Conservation (phyloP, 2,797 vertebrate genomes). For the Paguma larvata region DNA sequence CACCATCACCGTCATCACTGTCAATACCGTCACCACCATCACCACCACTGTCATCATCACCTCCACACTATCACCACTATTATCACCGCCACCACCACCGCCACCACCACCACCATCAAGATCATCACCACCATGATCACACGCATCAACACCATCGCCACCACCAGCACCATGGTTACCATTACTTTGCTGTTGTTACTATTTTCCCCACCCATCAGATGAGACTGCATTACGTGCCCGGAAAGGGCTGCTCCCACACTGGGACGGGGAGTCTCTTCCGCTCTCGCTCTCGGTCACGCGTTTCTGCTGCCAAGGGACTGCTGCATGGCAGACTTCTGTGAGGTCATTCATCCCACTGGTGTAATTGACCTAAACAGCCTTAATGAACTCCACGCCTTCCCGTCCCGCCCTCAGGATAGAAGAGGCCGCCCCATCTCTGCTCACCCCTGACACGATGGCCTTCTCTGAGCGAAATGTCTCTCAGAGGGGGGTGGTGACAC, state of each 20-base stretch:
- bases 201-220: not conserved
- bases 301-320: not conserved
- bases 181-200: too few relatives aligned
- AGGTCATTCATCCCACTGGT: conserved; percentile 36
- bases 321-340: not conserved
- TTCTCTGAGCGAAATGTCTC: conserved; percentile 9
- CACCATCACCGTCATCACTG: rapidly evolving
- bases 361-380: conserved; percentile 61
- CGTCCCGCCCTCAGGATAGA: conserved; percentile 18
- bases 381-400: conserved; percentile 51
- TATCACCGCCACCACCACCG: rapidly evolving
- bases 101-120: rapidly evolving
- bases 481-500: not conserved
- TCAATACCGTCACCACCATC: rapidly evolving
- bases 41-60: not conserved
- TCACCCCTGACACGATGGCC: conserved; percentile 61
- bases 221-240: rapidly evolving
- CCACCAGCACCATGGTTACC: not conserved
- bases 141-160: rapidly evolving
- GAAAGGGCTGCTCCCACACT: not conserved
- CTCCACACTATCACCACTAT: rapidly evolving
- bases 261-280: not conserved
- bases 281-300: not conserved
- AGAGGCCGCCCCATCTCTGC: not conserved
- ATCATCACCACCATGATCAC: rapidly evolving